Base-by-base conservation (phyloP, 2,113 vertebrate species). In the Campylomormyrus tamandua region DNA sequence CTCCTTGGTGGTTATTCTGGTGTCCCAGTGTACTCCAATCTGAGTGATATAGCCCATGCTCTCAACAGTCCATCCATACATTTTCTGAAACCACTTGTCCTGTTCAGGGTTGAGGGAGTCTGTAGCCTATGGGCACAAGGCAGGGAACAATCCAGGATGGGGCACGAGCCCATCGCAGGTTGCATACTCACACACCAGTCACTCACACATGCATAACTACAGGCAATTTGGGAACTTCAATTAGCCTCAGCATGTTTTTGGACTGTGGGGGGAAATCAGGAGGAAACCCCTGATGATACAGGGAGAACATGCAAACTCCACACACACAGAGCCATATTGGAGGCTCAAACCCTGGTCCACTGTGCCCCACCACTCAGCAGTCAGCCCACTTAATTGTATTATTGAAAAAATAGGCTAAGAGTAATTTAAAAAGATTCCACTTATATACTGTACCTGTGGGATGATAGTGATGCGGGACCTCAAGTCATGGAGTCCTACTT, bases 401-500 rank as follows among this genome's bases (percentile, higher is more conserved):
- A 58, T n/a, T 62, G 24, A 21, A 56, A 56, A 56, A 24, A 7
- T 1, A 62, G 56, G 97, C 96, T 0, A 98, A 56, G 53, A 62
- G 58, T 62, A 27, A 66, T 66, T 66, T 10, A 10, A 66, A 66
- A 66, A 66, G n/a, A 11, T 66, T 10, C 10, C n/a, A 31, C n/a
- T 31, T 66, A 13, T 66, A 27, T 11, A 66, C 9, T 27, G n/a
- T 66, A 96, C 96, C 98, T 99, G 98, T 56, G 97, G 97, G 93
- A 99, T 96, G 89, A 99, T 93, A 49, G 97, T 97, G 92, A 99
- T 96, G 87, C 97, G 96, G 0, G 95, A 97, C 92, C 98, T 95
- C 31, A 99, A 96, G 4, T 96, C 96, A 31, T 98, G 97, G 39
- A 99, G 97, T 58, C 98, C 98, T 35, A 98, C 95, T 0, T 97